Evolutionary conservation across 2,888 invertebrate species (phyloP).

Genomic region (Tenthredo distinguenda): DNA sequence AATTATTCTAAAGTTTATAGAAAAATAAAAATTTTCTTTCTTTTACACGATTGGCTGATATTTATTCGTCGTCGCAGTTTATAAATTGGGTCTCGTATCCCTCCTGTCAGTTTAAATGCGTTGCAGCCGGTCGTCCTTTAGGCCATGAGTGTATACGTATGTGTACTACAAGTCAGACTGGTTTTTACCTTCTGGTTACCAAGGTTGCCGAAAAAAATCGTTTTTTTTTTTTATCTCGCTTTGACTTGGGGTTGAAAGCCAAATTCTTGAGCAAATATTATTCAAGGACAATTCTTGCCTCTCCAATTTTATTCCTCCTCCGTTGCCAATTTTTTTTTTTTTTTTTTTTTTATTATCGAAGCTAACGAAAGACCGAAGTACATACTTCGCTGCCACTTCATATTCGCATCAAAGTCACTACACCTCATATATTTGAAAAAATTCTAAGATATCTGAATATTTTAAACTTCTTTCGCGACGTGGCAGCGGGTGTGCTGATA

Average conservation of each 20-base stretch:
- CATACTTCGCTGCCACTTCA: background rate
- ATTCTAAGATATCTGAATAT: background rate
- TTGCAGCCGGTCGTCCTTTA: background rate
- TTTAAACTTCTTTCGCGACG: background rate
- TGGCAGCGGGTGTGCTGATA: background rate
- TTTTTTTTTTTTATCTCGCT: background rate
- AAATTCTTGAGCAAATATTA: background rate
- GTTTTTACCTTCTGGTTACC: background rate
- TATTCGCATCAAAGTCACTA: background rate
- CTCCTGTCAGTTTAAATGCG: background rate
- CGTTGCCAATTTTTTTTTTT: background rate
- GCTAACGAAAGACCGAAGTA: background rate
- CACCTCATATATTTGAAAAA: background rate
- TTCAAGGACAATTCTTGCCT: background rate
- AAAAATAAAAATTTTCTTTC: background rate
- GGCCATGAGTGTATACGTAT: background rate
- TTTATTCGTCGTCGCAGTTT: background rate
- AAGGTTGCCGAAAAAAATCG: background rate
- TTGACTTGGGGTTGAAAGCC: constrained; percentile 19
- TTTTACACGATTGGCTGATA: background rate
- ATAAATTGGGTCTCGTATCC: background rate
- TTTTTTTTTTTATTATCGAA: background rate
- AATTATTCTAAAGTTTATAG: too few relatives aligned
- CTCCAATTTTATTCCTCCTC: background rate
- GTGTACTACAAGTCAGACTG: constrained; percentile 15